phyloP scores from a whole-genome alignment of 2,797 vertebrate genomes.

The Spea hammondii region DNA sequence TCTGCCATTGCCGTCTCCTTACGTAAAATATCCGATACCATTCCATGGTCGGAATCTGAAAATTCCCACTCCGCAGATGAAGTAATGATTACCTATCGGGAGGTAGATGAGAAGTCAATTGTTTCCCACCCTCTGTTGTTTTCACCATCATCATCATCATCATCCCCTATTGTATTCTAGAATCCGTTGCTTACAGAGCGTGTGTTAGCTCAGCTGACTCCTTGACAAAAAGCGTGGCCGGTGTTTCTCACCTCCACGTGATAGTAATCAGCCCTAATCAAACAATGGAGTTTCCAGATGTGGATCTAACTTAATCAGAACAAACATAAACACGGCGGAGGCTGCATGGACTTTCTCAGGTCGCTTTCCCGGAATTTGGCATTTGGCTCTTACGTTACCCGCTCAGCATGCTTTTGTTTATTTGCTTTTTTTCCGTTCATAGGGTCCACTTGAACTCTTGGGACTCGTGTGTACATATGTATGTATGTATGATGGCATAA shows the following conservation, averaged over 20 bases:
- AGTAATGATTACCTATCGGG: conserved; percentile 25
- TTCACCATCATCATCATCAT: conserved; percentile 9
- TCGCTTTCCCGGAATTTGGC: background rate
- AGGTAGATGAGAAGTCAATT: conserved; percentile 19
- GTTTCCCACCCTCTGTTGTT: conserved; percentile 2
- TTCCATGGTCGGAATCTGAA: background rate
- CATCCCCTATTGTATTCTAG: conserved; percentile 12
- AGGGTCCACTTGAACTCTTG: too few relatives aligned
- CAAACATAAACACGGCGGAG: background rate
- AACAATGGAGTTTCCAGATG: conserved; percentile 38
- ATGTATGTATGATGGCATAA: too few relatives aligned
- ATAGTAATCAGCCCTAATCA: conserved; percentile 7
- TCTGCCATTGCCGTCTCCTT: background rate
- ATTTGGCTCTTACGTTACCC: background rate
- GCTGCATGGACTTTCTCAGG: background rate
- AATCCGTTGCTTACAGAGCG: conserved; percentile 12
- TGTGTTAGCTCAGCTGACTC: conserved; percentile 46
- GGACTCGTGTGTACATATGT: too few relatives aligned
- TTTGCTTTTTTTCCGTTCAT: too few relatives aligned
- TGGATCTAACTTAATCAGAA: conserved; percentile 2
- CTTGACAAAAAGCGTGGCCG: conserved; percentile 18
- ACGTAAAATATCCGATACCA: background rate
- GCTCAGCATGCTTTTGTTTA: too few relatives aligned
- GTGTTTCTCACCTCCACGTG: conserved; percentile 28
- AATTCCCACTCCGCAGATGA: conserved; percentile 1